Evolutionary conservation across 2,113 vertebrate species (phyloP).

Genomic region (Petaurus breviceps): DNA sequence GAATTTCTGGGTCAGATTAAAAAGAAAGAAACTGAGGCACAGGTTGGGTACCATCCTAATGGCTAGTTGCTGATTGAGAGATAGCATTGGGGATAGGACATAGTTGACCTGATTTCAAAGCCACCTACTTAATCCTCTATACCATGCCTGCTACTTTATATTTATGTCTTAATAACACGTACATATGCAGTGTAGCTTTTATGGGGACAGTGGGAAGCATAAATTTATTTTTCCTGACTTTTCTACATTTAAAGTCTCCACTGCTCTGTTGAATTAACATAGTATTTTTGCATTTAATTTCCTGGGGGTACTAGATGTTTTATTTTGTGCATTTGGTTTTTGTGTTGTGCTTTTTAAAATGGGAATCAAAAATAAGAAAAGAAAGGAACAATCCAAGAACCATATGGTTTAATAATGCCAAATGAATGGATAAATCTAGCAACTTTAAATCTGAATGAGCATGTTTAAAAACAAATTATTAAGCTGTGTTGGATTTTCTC

Average conservation of each 20-base stretch:
- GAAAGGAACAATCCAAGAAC: conserved; percentile 43
- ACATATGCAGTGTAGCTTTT: conserved; percentile 52
- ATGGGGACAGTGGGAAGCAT: conserved; percentile 63
- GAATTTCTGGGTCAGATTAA: background rate
- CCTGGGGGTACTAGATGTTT: conserved; percentile 65
- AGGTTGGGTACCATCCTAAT: background rate
- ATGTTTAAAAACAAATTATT: background rate
- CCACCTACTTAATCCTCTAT: conserved; percentile 34
- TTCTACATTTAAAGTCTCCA: conserved; percentile 53
- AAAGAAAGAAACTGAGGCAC: background rate
- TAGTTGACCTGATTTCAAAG: conserved; percentile 30
- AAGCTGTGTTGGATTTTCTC: background rate
- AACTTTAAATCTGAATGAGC: conserved; percentile 28
- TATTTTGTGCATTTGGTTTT: conserved; percentile 63
- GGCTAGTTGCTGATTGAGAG: background rate
- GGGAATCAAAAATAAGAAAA: conserved; percentile 48
- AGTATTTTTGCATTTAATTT: conserved; percentile 72
- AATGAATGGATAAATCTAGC: conserved; percentile 1
- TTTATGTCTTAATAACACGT: conserved; percentile 72
- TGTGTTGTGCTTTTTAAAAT: conserved; percentile 62
- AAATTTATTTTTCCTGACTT: conserved; percentile 71
- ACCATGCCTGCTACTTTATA: conserved; percentile 52
- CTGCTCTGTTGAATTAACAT: conserved; percentile 65
- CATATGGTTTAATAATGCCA: conserved; percentile 59
- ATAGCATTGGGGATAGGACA: background rate